phyloP scores from a whole-genome alignment of 2,797 vertebrate species.

The Paratrypauchen microcephalus region DNA sequence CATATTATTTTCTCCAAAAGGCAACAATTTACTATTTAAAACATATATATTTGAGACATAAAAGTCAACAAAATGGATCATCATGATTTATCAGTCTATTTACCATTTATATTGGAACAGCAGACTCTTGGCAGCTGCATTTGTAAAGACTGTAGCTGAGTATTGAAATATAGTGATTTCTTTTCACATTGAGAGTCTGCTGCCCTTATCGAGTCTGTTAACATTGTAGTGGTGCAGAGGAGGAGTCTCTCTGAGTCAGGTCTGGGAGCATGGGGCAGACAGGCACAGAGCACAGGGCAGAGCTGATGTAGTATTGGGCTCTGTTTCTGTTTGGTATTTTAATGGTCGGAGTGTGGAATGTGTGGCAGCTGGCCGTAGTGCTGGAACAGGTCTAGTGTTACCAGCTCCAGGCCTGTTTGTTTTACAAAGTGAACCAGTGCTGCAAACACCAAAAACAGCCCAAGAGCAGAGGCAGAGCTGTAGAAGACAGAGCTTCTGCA shows the following conservation, averaged over 20 bases:
- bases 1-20: not conserved
- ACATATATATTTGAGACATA: no score
- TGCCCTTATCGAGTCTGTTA: slow-evolving; percentile 55
- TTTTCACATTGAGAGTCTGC: not conserved
- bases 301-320: slow-evolving; percentile 52
- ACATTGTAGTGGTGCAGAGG: slow-evolving; percentile 19
- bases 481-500: slow-evolving; percentile 14
- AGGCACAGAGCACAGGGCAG: slow-evolving; percentile 27
- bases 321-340: slow-evolving; percentile 81
- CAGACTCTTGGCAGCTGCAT: slow-evolving; percentile 44
- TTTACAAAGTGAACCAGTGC: slow-evolving; percentile 78
- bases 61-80: slow-evolving; percentile 50
- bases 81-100: no score
- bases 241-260: slow-evolving; percentile 31
- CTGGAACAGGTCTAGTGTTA: slow-evolving; percentile 77
- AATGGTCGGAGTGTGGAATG: slow-evolving; percentile 82
- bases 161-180: not conserved
- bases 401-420: slow-evolving; percentile 79
- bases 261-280: slow-evolving; percentile 16
- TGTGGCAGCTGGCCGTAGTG: slow-evolving; percentile 75
- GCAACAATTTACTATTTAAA: not conserved
- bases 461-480: slow-evolving; percentile 31
- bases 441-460: slow-evolving; percentile 46
- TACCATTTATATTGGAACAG: no score
- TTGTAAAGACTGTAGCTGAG: not conserved